Conservation (phyloP, 1,140 invertebrate genomes). For the Lordiphosa clarofinis region DNA sequence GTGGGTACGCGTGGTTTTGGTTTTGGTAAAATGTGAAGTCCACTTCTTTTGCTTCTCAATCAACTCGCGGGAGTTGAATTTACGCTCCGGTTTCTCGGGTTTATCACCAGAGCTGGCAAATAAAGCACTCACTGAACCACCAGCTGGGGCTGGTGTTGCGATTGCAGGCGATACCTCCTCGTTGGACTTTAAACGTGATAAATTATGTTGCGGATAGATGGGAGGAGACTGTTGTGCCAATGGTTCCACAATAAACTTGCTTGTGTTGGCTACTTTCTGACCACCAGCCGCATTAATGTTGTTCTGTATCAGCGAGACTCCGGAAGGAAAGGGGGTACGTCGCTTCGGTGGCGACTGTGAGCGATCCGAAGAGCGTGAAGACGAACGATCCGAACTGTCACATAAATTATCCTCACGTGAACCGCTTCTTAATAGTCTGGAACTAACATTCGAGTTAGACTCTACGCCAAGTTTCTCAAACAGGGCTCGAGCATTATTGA, state of each 20-base stretch:
- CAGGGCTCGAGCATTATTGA: slow-evolving; percentile 94
- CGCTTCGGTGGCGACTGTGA: slow-evolving; percentile 77
- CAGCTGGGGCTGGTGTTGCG: slow-evolving; percentile 9
- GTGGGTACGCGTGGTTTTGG: slow-evolving; percentile 83
- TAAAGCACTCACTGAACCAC: slow-evolving; percentile 54
- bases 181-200: slow-evolving; percentile 71
- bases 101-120: slow-evolving; percentile 76
- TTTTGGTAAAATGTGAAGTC: slow-evolving; percentile 93
- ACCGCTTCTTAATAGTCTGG: slow-evolving; percentile 63
- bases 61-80: slow-evolving; percentile 90
- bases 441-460: slow-evolving; percentile 80
- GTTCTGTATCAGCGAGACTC: slow-evolving; percentile 53
- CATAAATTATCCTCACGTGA: slow-evolving; percentile 77
- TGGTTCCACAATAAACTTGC: slow-evolving; percentile 68
- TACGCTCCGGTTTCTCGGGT: slow-evolving; percentile 89
- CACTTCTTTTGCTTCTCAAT: slow-evolving; percentile 95
- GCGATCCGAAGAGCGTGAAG: slow-evolving; percentile 73
- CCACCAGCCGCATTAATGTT: slow-evolving; percentile 48
- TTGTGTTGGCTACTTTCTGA: slow-evolving; percentile 44
- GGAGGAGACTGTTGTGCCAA: slow-evolving; percentile 9
- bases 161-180: slow-evolving; percentile 67
- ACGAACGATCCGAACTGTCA: slow-evolving; percentile 69
- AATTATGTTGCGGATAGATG: slow-evolving; percentile 63
- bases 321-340: slow-evolving; percentile 70
- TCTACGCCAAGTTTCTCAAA: slow-evolving; percentile 95